Conservation (phyloP, 2,888 invertebrate genomes). For the Chymomyza caudatula region DNA sequence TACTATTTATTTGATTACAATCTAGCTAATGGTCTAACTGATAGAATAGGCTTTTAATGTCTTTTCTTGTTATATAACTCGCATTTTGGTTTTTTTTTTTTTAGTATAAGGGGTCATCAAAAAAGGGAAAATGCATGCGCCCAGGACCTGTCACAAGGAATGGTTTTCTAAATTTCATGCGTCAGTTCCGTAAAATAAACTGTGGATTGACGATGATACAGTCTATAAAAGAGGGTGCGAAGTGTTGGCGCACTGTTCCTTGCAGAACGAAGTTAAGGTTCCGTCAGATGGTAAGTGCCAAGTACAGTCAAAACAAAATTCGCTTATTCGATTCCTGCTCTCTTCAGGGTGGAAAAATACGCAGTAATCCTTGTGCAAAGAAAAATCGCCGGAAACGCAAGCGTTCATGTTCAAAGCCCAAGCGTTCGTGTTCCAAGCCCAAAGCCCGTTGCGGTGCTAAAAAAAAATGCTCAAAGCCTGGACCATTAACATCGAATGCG, state of each 20-base stretch:
- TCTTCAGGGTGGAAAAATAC: neutral
- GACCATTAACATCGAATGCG: neutral
- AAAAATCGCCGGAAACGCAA: too few relatives aligned
- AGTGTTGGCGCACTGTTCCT: neutral
- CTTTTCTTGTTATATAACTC: too few relatives aligned
- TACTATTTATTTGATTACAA: too few relatives aligned
- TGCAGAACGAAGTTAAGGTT: neutral
- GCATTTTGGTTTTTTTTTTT: too few relatives aligned
- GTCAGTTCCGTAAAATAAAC: neutral
- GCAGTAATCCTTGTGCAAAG: too few relatives aligned
- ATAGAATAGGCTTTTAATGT: too few relatives aligned
- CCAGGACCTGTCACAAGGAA: neutral
- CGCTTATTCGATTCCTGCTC: neutral
- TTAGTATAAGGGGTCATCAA: too few relatives aligned
- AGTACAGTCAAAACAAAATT: too few relatives aligned
- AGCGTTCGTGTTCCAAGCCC: too few relatives aligned
- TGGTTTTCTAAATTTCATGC: neutral
- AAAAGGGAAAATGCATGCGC: neutral
- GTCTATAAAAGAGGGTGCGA: neutral
- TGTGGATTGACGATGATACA: neutral
- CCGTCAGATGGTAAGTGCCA: neutral
- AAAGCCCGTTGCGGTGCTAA: neutral
- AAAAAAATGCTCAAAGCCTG: neutral
- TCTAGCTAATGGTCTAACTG: too few relatives aligned
- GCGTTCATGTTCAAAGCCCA: too few relatives aligned